Evolutionary conservation across 2,797 vertebrate species (phyloP).

Genomic region (Esox lucius): DNA sequence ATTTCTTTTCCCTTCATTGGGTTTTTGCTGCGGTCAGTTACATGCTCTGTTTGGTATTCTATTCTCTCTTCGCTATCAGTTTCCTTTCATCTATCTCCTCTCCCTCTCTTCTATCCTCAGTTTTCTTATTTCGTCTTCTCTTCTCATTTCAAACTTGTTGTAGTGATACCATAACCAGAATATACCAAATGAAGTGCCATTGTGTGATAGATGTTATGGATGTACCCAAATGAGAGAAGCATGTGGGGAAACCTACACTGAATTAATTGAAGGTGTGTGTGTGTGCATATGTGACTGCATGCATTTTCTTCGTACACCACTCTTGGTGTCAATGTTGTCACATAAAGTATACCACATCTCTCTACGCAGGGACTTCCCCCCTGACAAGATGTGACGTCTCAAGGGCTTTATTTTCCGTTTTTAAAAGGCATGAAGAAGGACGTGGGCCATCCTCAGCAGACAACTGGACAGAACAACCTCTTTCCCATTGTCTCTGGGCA

Average conservation of each 20-base stretch:
- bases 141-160: constrained; percentile 16
- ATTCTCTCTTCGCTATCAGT: not conserved
- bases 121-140: constrained; percentile 18
- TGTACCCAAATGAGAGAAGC: too few species aligned
- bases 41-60: not conserved
- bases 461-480: not conserved
- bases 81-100: not conserved
- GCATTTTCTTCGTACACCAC: not conserved
- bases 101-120: constrained; percentile 35
- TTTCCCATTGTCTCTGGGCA: not conserved
- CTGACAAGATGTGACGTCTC: constrained; percentile 1
- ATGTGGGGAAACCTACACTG: too few species aligned
- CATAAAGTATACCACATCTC: not conserved
- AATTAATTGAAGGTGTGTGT: not conserved
- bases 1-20: not conserved
- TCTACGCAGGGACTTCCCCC: not conserved
- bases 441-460: not conserved
- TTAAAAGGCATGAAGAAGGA: not conserved
- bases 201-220: too few species aligned
- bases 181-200: too few species aligned
- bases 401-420: not conserved
- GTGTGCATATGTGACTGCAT: not conserved
- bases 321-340: constrained; percentile 18
- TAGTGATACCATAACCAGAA: too few species aligned
- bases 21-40: not conserved